Evolutionary conservation across 2,888 invertebrate species (phyloP), one percentile per base, ranked within the genome.

Genomic region (Microchrysa polita): DNA sequence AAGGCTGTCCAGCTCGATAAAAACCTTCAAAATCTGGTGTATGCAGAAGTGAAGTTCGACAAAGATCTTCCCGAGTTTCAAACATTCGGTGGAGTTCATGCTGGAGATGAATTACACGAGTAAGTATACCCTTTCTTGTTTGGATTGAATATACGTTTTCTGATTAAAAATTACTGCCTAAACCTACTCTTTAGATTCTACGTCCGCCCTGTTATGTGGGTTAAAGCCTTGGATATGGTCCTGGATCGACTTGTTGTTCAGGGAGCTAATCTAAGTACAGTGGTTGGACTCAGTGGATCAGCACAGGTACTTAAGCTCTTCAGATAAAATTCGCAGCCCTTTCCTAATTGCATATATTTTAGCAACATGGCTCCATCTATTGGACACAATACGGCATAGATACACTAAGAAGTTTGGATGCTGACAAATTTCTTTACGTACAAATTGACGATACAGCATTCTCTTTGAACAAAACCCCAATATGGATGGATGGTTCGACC

Each of bases 351-450:
- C 12, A 16, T 20, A 18, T 55, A 34, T 60, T 40, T 74, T 83
- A 98, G 94, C 98, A 98, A 93, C 98, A 98, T 84, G 98, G 98
- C 0, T 96, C 97, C 57, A 93, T 98, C 0, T 98, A 94, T 86
- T 98, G 98, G 98, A 90, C 91, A 61, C 90, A 88, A 76, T 93
- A 93, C 14, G 91, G 94, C 0, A 88, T 90, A 72, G 79, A 87
- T 14, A 87, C 87, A 0, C 86, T 98, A 18, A 82, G 85, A 72
- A 88, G 85, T 60, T 86, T 97, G 27, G 88, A 93, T 71, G 86
- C 94, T 0, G 89, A 90, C 9, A 90, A 91, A 80, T 93, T 94
- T 83, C 84, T 97, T 9, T 93, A 95, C 86, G 90, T 93, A 22
- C 96, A 97, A 85, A 86, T 98, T 52, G 88, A 89, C 67, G 90